Base-by-base conservation (phyloP, 2,113 vertebrate genomes). In the Scalopus aquaticus region DNA sequence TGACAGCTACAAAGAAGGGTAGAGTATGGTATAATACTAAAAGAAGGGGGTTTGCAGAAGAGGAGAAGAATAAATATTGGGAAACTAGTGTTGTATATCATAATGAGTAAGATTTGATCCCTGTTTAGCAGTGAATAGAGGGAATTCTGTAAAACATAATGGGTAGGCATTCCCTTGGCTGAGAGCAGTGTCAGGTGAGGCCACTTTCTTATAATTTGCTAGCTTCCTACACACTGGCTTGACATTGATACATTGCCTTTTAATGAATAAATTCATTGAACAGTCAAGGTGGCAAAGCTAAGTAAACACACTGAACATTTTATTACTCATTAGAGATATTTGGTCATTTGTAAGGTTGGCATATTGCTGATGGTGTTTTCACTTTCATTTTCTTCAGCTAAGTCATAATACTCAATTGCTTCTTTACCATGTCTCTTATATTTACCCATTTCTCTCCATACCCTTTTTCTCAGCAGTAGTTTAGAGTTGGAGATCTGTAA, bases 311-410 rank as follows among this genome's bases (percentile, higher is more conserved):
- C 16, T n/a, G 69, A 94, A 79, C 22, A 58, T 90, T 94, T 95
- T 92, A 96, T 94, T 94, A 92, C 72, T 97, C 96, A 96, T 96
- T 97, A 96, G 85, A 96, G 89, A 79, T 96, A 94, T 96, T 46
- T 86, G 93, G 67, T 64, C 89, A 96, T 94, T 95, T 74, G 49
- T 91, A 97, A 95, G 89, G 78, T 24, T 96, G 93, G 91, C 86
- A 56, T 95, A 69, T 91, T 74, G 85, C 80, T 96, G 78, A 93
- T 46, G 88, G 37, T 81, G 56, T 92, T 93, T 95, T 95, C 81
- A 72, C 46, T 92, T 95, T 26, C 49, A 24, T 88, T 88, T 77
- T 92, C 54, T 88, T 49, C 19, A 13, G 20, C 35, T 95, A 96
- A 81, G 88, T 89, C 62, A 51, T 73, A 90, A 73, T 4, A 5